Percentiles rank a stretch among this genome's conserved stretches.
phyloP scores from a whole-genome alignment of 2,113 vertebrate genomes.

The Halcyon senegalensis region DNA sequence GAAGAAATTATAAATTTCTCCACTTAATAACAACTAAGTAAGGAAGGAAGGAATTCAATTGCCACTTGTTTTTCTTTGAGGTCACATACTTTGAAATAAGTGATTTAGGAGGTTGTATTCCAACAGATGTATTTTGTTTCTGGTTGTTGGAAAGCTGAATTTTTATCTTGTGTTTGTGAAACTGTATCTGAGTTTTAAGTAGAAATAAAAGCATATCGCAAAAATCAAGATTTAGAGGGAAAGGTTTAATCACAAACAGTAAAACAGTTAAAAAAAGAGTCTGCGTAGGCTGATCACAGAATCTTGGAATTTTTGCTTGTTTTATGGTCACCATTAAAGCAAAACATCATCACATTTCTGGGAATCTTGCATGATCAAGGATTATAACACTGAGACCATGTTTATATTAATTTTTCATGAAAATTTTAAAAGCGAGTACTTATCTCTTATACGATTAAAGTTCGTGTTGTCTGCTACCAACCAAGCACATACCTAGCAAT shows the following conservation, averaged over 20 bases:
- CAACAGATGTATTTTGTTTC: neutral
- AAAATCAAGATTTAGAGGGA: neutral
- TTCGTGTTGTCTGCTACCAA: constrained; percentile 16
- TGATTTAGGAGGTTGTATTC: neutral
- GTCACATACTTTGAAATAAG: neutral
- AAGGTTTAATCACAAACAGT: neutral
- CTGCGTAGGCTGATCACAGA: neutral
- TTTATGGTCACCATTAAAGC: constrained; percentile 38
- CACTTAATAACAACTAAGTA: neutral
- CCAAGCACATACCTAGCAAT: neutral
- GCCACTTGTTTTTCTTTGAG: neutral
- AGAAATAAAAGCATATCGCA: neutral
- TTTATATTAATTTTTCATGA: constrained; percentile 1
- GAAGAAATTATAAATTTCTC: neutral
- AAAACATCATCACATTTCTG: constrained; percentile 9
- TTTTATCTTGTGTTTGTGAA: constrained; percentile 43
- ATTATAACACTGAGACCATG: neutral
- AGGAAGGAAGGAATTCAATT: neutral
- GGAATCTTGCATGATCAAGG: neutral
- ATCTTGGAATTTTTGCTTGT: constrained; percentile 19
- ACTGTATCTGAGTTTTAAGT: neutral
- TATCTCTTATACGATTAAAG: neutral
- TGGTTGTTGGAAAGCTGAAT: neutral
- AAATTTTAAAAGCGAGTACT: neutral
- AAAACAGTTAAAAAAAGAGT: neutral